Evolutionary conservation across 1,140 invertebrate species (phyloP).

Genomic region (Solenopsis fugax): DNA sequence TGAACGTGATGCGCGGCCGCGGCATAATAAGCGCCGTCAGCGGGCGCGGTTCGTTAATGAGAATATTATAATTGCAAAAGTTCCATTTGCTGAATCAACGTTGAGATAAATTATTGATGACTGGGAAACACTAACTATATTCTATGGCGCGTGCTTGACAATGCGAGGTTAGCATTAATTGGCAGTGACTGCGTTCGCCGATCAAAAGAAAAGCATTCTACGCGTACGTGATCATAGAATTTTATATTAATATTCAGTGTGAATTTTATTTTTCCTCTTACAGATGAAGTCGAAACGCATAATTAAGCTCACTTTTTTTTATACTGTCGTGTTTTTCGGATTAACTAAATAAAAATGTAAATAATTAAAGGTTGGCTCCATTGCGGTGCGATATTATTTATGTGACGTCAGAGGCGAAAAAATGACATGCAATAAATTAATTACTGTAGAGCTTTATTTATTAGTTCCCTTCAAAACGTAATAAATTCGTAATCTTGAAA

Average conservation of each 20-base stretch:
- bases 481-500: too few species aligned
- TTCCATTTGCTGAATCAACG: slow-evolving; percentile 48
- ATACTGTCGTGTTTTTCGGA: neutral
- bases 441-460: too few species aligned
- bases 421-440: too few species aligned
- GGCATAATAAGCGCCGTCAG: slow-evolving; percentile 19
- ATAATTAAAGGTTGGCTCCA: neutral
- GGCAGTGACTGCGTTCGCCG: neutral
- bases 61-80: slow-evolving; percentile 61
- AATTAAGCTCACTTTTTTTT: neutral
- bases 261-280: neutral
- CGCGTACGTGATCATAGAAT: neutral
- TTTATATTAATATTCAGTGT: neutral
- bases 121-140: slow-evolving; percentile 23
- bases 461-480: too few species aligned
- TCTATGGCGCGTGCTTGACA: slow-evolving; percentile 32
- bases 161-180: slow-evolving; percentile 32
- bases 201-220: neutral
- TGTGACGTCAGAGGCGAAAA: too few species aligned
- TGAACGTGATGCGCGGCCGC: slow-evolving; percentile 1
- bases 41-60: slow-evolving; percentile 42
- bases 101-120: slow-evolving; percentile 54
- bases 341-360: neutral
- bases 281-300: neutral
- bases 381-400: too few species aligned